Percentiles rank a stretch among this genome's conserved stretches.
Conservation (phyloP, 2,113 vertebrate species). For the Lycaon pictus region DNA sequence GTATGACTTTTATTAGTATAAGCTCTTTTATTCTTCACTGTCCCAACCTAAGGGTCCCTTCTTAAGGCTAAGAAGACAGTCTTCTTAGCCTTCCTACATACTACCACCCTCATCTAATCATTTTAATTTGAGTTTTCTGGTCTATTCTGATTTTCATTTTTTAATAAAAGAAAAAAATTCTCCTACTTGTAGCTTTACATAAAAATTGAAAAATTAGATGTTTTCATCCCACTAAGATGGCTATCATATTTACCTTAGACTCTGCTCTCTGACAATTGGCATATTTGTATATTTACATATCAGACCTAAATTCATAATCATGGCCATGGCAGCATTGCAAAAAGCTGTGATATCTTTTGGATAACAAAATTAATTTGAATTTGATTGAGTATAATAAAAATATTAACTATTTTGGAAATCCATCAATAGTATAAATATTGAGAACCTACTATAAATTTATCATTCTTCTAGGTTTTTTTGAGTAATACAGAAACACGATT, state of each 20-base stretch:
- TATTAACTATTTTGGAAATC: background rate
- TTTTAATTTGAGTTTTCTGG: background rate
- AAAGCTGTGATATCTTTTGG: background rate
- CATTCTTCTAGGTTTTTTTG: background rate
- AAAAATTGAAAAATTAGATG: background rate
- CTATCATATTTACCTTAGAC: constrained; percentile 20
- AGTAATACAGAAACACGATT: background rate
- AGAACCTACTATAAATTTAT: background rate
- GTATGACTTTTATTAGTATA: background rate
- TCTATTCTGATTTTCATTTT: background rate
- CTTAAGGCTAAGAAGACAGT: no score
- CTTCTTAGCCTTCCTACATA: background rate
- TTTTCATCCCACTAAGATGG: background rate
- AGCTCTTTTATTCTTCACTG: background rate
- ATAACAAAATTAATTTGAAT: background rate
- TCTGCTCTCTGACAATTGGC: background rate
- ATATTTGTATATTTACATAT: background rate
- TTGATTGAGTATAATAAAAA: background rate
- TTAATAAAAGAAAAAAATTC: background rate
- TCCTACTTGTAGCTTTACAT: background rate
- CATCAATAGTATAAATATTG: background rate
- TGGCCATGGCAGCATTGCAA: background rate
- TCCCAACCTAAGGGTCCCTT: background rate
- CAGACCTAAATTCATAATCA: constrained; percentile 7
- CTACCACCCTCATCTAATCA: background rate